Conservation (phyloP, 1,140 invertebrate genomes). For the Proctacanthus coquilletti region DNA sequence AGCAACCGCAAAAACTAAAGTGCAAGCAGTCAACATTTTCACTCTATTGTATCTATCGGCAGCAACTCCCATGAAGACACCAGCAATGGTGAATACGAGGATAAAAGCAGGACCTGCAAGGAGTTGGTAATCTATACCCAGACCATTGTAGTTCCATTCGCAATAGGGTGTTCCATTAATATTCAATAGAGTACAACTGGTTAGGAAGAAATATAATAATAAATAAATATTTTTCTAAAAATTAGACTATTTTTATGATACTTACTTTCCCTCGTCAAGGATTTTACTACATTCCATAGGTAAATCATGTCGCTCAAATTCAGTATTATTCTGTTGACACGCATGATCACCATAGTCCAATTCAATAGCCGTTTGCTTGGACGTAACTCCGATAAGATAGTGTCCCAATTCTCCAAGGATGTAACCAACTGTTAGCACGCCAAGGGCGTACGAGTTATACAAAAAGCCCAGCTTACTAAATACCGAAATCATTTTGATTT, state of each 20-base stretch:
- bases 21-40: slow-evolving; percentile 55
- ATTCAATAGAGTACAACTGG: slow-evolving; percentile 46
- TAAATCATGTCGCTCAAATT: slow-evolving; percentile 37
- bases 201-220: slow-evolving; percentile 10
- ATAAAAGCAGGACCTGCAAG: slow-evolving; percentile 85
- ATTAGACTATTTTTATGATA: background rate
- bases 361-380: slow-evolving; percentile 65
- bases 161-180: slow-evolving; percentile 60
- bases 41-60: slow-evolving; percentile 70
- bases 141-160: slow-evolving; percentile 84
- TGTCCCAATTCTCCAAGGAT: slow-evolving; percentile 72
- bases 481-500: slow-evolving; percentile 26
- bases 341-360: slow-evolving; percentile 77
- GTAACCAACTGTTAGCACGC: slow-evolving; percentile 62
- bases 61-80: slow-evolving; percentile 68
- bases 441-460: slow-evolving; percentile 62
- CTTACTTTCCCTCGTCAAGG: slow-evolving; percentile 13
- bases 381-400: slow-evolving; percentile 76
- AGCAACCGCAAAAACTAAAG: slow-evolving; percentile 63
- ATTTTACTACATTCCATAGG: slow-evolving; percentile 42
- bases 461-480: slow-evolving; percentile 45
- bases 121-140: slow-evolving; percentile 83
- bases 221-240: background rate
- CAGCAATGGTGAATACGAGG: slow-evolving; percentile 73
- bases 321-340: slow-evolving; percentile 59